Conservation (phyloP, 2,888 invertebrate species). For the Rhamnusium bicolor region DNA sequence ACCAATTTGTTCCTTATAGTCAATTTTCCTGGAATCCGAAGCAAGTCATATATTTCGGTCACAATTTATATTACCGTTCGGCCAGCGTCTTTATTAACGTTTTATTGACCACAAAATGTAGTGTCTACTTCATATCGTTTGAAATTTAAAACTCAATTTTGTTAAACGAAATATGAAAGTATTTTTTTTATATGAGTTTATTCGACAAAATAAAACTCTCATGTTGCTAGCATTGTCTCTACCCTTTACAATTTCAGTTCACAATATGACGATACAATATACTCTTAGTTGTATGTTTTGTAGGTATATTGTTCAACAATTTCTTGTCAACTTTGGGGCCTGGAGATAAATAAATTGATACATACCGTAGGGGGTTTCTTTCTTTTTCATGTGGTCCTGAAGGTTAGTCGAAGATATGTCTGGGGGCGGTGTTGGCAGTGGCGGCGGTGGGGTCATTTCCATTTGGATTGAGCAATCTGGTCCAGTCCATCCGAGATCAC, state of each 20-base stretch:
- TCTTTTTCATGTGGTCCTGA: constrained; percentile 83
- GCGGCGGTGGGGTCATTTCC: constrained; percentile 76
- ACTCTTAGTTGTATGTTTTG: background rate
- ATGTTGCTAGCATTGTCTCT: background rate
- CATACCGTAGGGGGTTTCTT: constrained; percentile 96
- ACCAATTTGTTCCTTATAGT: background rate
- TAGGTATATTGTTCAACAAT: background rate
- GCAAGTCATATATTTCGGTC: background rate
- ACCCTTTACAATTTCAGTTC: background rate
- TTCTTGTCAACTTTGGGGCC: background rate
- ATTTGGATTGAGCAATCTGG: constrained; percentile 87
- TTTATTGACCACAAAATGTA: background rate
- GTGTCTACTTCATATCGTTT: background rate
- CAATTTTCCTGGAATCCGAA: background rate
- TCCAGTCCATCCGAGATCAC: constrained; percentile 90
- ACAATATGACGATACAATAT: background rate
- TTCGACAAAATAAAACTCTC: background rate
- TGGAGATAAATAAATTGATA: constrained; percentile 50
- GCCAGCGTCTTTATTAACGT: background rate
- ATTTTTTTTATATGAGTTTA: too few relatives aligned
- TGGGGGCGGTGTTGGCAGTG: constrained; percentile 75
- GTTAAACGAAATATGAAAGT: too few relatives aligned
- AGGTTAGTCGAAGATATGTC: constrained; percentile 70
- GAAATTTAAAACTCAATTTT: too few relatives aligned
- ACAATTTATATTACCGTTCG: background rate